Base-by-base conservation (phyloP, 1,140 invertebrate species). In the Drosophila eugracilis region DNA sequence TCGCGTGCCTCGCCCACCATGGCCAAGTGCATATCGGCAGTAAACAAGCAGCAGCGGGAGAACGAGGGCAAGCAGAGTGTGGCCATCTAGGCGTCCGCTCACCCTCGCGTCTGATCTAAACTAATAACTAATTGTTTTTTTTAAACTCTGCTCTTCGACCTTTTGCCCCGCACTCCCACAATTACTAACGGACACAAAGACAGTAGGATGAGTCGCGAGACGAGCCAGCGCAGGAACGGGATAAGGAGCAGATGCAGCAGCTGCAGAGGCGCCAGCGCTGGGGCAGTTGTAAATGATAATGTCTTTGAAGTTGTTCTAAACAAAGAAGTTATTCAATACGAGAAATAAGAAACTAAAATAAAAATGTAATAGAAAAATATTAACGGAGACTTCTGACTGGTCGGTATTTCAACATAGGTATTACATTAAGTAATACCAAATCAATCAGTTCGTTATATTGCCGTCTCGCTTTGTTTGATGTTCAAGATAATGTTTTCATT, bases 1-100 rank as follows among this genome's bases (percentile, higher is more conserved):
- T 97, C 97, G 58, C 93, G 98, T 90, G 97, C 98, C n/a, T 99
- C 98, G 12, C 95, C 96, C 58, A 99, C 98, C 26, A 99, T 99
- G 99, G 97, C 98, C 21, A 99, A 99, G 92, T 99, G 99, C 93
- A 95, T 99, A 42, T 95, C 97, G 88, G 97, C 98, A 34, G 96
- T 96, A 6, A 92, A 94, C 37, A 97, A 97, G 60, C 78, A 91
- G 53, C 79, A 91, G 66, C 67, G 84, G 62, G 74, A 72, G 41
- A 54, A 78, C 34, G 83, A 88, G 57, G 30, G 78, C 58, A 78
- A 89, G 65, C 78, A 71, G 48, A 60, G 71, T 44, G 83, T 75
- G 30, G 78, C 83, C 54, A 70, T 69, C 58, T 88, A 88, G 63
- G 42, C 49, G 15, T 19, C 30, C 49, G 15, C 15, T 26, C 36